Evolutionary conservation across 1,140 invertebrate species (phyloP).

Genomic region (Eupristina koningsbergeri): DNA sequence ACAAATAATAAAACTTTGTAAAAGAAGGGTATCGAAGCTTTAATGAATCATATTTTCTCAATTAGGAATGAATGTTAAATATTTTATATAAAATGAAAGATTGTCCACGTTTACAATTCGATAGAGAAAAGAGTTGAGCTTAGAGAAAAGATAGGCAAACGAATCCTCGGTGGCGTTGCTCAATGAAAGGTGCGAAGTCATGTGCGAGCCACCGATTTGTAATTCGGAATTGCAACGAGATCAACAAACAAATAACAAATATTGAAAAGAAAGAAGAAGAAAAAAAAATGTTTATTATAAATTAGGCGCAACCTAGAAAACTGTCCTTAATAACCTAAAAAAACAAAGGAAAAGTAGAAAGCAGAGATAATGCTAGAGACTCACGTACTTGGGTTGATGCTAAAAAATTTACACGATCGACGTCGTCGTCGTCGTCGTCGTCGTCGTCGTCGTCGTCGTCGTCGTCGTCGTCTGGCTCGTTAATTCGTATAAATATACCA

Average conservation of each 20-base stretch:
- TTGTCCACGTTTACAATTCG: neutral
- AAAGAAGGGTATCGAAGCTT: too few species aligned
- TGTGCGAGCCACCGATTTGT: neutral
- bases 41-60: too few species aligned
- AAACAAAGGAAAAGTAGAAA: too few species aligned
- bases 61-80: too few species aligned
- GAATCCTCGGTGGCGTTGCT: neutral
- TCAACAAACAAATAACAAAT: neutral
- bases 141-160: neutral
- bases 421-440: neutral
- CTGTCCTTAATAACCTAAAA: too few species aligned
- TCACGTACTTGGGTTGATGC: neutral
- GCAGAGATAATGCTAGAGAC: neutral
- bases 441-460: neutral
- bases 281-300: too few species aligned
- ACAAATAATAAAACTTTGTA: too few species aligned
- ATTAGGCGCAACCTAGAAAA: too few species aligned
- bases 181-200: conserved; percentile 9
- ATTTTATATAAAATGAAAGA: neutral
- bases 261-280: neutral
- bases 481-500: neutral
- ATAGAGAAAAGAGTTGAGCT: too few species aligned
- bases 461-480: neutral
- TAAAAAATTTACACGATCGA: neutral
- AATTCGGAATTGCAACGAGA: neutral